Evolutionary conservation across 1,140 invertebrate genomes (phyloP).

Genomic region (Drosophila pachea): DNA sequence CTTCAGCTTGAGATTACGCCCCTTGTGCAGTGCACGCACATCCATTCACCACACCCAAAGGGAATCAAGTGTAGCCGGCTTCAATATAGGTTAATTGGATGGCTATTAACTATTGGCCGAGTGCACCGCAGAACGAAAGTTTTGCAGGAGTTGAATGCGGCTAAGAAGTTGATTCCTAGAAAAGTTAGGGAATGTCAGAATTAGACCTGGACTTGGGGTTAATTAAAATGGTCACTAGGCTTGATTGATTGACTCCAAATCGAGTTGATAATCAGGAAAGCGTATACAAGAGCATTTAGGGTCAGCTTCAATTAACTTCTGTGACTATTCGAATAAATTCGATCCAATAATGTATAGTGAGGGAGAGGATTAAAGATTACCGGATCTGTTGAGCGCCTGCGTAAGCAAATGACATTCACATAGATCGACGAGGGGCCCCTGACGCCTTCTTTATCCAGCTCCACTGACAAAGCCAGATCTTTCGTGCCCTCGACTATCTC

Average conservation of each 20-base stretch:
- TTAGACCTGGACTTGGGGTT: slow-evolving; percentile 6
- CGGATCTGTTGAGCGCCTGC: slow-evolving; percentile 88
- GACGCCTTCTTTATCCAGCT: slow-evolving; percentile 91
- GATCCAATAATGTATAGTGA: no score
- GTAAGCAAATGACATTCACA: slow-evolving; percentile 90
- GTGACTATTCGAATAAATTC: no score
- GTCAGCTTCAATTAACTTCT: no score
- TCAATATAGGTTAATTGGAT: slow-evolving; percentile 71
- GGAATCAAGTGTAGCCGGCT: slow-evolving; percentile 13
- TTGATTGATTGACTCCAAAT: slow-evolving; percentile 40
- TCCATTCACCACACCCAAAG: slow-evolving; percentile 17
- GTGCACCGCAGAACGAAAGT: slow-evolving; percentile 42
- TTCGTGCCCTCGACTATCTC: slow-evolving; percentile 87
- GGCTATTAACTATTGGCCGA: slow-evolving; percentile 40
- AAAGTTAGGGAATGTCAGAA: slow-evolving; percentile 29
- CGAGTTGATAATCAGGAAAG: not conserved
- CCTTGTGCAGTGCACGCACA: slow-evolving; percentile 30
- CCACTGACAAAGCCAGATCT: slow-evolving; percentile 87
- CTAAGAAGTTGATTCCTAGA: slow-evolving; percentile 32
- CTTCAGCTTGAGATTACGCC: slow-evolving; percentile 15
- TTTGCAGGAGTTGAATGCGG: slow-evolving; percentile 59
- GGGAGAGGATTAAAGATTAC: slow-evolving; percentile 57
- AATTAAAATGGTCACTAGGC: slow-evolving; percentile 39
- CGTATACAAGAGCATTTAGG: not conserved
- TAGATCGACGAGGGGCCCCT: slow-evolving; percentile 90